Evolutionary conservation across 2,113 vertebrate genomes (phyloP).

Genomic region (Crotalus tigris): DNA sequence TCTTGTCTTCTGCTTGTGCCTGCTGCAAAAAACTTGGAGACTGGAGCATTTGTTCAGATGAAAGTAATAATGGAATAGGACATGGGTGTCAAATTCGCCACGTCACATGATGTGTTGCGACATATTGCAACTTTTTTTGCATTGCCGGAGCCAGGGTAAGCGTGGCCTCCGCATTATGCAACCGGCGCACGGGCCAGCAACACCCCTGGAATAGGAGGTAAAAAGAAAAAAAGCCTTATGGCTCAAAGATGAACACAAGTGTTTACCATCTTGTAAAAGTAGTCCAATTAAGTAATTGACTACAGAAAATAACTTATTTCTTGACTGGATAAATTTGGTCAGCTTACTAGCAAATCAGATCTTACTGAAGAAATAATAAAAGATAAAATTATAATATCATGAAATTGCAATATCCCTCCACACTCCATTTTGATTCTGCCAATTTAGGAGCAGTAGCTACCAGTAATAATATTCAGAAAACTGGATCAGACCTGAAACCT

Average conservation of each 20-base stretch:
- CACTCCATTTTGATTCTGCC: not conserved
- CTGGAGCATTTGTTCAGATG: not conserved
- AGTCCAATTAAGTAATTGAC: not conserved
- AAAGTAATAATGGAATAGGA: not conserved
- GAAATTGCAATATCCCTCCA: too few relatives aligned
- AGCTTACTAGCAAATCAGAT: not conserved
- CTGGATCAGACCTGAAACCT: not conserved
- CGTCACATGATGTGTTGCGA: too few relatives aligned
- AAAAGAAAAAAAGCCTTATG: not conserved
- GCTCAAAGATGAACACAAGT: not conserved
- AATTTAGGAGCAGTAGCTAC: not conserved
- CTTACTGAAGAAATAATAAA: not conserved
- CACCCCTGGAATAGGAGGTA: not conserved
- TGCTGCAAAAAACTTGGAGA: not conserved
- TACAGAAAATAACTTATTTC: not conserved
- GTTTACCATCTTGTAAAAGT: not conserved
- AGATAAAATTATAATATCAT: not conserved
- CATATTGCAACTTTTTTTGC: too few relatives aligned
- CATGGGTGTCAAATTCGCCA: too few relatives aligned
- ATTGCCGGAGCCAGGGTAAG: too few relatives aligned
- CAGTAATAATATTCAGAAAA: not conserved
- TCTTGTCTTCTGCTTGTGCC: not conserved
- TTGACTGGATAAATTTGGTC: not conserved
- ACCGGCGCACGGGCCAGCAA: too few relatives aligned
- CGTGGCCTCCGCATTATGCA: too few relatives aligned